Evolutionary conservation across 2,113 vertebrate species (phyloP).

Genomic region (Cephalopholis sonnerati): DNA sequence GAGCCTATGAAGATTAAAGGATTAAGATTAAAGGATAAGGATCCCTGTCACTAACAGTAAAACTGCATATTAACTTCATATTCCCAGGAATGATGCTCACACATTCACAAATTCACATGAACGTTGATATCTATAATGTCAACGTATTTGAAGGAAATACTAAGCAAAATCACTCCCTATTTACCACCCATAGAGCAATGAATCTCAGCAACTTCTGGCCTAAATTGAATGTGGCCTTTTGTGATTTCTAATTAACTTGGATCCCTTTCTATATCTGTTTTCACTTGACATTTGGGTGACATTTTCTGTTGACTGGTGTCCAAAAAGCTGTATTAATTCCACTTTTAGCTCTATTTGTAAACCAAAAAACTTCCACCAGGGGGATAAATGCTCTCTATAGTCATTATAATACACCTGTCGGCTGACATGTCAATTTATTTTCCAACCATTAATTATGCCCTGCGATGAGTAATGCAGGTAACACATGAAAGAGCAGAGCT

Average conservation of each 20-base stretch:
- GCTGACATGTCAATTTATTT: no score
- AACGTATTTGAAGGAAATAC: not conserved
- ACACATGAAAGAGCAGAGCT: no score
- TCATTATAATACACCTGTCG: no score
- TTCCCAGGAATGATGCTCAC: not conserved
- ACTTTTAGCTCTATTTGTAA: not conserved
- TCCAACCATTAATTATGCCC: no score
- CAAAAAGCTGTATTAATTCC: not conserved
- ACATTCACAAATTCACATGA: not conserved
- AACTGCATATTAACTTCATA: not conserved
- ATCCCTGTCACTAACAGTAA: not conserved
- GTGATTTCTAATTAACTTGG: no score
- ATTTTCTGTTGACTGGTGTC: not conserved
- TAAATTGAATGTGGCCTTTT: not conserved
- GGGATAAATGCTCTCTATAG: no score
- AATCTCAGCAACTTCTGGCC: not conserved
- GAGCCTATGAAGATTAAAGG: constrained; percentile 23
- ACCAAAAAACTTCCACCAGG: not conserved
- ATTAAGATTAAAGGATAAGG: constrained; percentile 41
- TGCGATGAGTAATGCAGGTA: no score
- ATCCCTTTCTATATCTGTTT: not conserved
- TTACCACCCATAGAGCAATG: not conserved
- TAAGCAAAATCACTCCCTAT: not conserved
- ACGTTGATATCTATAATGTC: not conserved
- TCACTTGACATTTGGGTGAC: not conserved